Base-by-base conservation (phyloP, 1,140 invertebrate genomes). In the Hylyphantes graminicola region DNA sequence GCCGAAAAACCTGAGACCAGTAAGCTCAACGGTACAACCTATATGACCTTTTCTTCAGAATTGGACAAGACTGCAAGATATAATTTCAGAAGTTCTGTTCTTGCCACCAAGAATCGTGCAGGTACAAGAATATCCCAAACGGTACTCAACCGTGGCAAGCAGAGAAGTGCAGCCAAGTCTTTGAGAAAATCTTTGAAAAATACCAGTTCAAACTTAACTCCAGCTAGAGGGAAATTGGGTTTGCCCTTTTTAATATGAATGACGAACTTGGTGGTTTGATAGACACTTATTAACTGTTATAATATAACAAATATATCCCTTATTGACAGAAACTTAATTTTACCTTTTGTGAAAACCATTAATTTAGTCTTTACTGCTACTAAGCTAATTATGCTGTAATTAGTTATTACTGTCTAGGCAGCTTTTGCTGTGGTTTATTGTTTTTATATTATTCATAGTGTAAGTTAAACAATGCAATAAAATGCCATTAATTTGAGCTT, bases 161-260 rank as follows among this genome's bases (percentile, higher is more conserved):
- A 50, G 10, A 82, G 63, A 73, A 82, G 79, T 82, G 48, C 54
- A 48, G 13, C 35, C 50, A 72, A 59, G 61, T 55, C 77, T 57
- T 11, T 67, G 9, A 12, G 73, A 15, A 65, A 12, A 50, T 83
- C 81, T 13, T 54, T 50, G 5, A 53, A 61, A 67, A 83, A 83
- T 57, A 57, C 72, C 7, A 17, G 19, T 19, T n/a, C 61, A 55
- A 67, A 50, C 17, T 53, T 75, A 35, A 83, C 73, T 54, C 81
- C 81, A 67, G 81, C 81, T 59, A 74, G 81, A 57, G 81, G 81
- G 50, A 74, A 83, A 17, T 19, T 83, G 11, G 81, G 81, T 9
- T 83, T 83, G 63, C 81, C 81, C n/a, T 83, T 83, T 75, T 68
- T 83, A 4, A 83, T 83, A 35, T 74, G 67, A 64, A 12, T 13